phyloP scores from a whole-genome alignment of 2,888 invertebrate species.

The Nasonia oneida region DNA sequence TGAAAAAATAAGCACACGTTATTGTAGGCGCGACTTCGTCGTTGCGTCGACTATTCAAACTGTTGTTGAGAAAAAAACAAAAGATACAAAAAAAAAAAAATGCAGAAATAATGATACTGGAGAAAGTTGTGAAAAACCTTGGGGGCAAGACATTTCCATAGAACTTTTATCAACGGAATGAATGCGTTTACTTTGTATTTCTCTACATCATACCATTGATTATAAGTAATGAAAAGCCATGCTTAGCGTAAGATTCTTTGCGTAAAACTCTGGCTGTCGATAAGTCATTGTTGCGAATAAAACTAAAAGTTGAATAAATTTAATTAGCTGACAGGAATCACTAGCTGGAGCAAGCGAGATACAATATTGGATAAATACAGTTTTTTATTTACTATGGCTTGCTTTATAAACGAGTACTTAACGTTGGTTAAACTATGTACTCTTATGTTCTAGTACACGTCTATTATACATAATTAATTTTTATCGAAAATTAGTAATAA shows the following conservation, averaged over 20 bases:
- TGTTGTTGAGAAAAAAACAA: slow-evolving; percentile 50
- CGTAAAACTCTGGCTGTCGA: slow-evolving; percentile 65
- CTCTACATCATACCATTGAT: slow-evolving; percentile 55
- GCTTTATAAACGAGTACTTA: slow-evolving; percentile 52
- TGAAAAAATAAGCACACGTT: slow-evolving; percentile 61
- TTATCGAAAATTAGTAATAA: slow-evolving; percentile 53
- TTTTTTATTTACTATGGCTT: slow-evolving; percentile 51
- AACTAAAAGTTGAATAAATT: slow-evolving; percentile 68
- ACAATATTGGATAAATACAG: slow-evolving; percentile 53
- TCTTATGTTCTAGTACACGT: slow-evolving; percentile 52
- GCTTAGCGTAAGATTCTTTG: slow-evolving; percentile 46
- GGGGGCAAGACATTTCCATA: slow-evolving; percentile 67
- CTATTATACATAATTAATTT: slow-evolving; percentile 40
- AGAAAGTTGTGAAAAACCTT: slow-evolving; percentile 63
- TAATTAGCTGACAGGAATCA: slow-evolving; percentile 67
- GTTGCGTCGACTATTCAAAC: slow-evolving; percentile 59
- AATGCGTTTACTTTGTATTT: slow-evolving; percentile 64
- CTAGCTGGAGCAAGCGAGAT: slow-evolving; percentile 69
- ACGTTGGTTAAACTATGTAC: slow-evolving; percentile 43
- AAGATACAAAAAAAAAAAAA: slow-evolving; percentile 44
- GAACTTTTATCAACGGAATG: slow-evolving; percentile 68
- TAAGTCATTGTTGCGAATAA: slow-evolving; percentile 72
- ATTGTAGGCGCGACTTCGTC: slow-evolving; percentile 62
- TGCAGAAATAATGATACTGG: slow-evolving; percentile 50
- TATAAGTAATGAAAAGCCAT: slow-evolving; percentile 50